A percentile compares a stretch with the other conserved stretches of the same genome.
Evolutionary conservation across 2,797 vertebrate genomes (phyloP).

Genomic region (Sebastolobus altivelis): DNA sequence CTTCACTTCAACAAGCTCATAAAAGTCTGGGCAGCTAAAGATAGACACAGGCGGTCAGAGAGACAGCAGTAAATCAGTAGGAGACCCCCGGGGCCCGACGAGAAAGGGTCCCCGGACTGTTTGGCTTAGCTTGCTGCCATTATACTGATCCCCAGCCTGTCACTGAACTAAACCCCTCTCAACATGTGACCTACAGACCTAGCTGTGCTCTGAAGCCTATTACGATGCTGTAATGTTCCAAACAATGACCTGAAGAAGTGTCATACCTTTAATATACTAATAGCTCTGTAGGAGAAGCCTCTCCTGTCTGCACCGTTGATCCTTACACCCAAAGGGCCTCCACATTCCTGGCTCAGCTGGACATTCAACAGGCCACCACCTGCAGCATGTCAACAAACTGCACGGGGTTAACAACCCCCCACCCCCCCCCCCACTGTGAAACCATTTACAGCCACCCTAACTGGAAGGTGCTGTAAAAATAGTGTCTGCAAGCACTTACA

Average conservation of each 20-base stretch:
- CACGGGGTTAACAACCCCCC: conserved; percentile 61
- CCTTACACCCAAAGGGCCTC: conserved; percentile 61
- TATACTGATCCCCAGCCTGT: conserved; percentile 42
- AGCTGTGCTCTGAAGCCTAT: background rate
- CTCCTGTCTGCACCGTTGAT: conserved; percentile 27
- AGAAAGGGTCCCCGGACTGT: conserved; percentile 58
- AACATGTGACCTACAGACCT: conserved; percentile 22
- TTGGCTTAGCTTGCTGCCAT: conserved; percentile 42
- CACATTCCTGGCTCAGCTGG: conserved; percentile 81
- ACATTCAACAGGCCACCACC: conserved; percentile 79
- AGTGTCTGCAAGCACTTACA: conserved; percentile 45
- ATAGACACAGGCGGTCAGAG: conserved; percentile 67
- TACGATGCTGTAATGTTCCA: conserved; percentile 17
- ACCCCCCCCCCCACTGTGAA: conserved; percentile 40
- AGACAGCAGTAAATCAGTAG: conserved; percentile 72
- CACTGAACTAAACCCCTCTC: conserved; percentile 23
- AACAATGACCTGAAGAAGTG: conserved; percentile 14
- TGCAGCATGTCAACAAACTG: conserved; percentile 74
- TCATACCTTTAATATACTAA: background rate
- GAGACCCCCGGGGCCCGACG: conserved; percentile 45
- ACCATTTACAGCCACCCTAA: conserved; percentile 62
- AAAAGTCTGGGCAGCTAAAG: conserved; percentile 74
- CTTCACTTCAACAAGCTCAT: conserved; percentile 60
- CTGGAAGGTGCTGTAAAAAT: conserved; percentile 64
- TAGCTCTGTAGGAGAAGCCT: conserved; percentile 14